These are phyloP conservation scores for Tyria jacobaeae DNA, from an alignment of 2,888 invertebrate genomes.

Conservation along the genomic window DNA sequence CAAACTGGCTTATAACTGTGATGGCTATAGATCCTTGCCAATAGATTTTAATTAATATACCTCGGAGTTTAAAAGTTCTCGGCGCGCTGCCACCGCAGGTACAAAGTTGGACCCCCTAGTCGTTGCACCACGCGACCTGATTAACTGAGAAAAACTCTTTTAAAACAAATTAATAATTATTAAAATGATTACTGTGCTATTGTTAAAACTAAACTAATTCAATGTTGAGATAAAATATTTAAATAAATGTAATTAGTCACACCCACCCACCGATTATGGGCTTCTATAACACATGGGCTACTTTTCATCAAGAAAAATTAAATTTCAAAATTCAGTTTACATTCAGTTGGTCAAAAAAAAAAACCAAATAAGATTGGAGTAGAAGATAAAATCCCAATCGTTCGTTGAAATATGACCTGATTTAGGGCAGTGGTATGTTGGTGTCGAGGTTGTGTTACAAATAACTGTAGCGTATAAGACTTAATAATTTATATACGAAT, in stretches of 20 bases:
- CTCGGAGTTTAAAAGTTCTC: conserved; percentile 59
- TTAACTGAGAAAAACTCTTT: conserved; percentile 46
- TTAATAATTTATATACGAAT: background rate
- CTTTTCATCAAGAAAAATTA: no score
- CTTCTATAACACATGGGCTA: no score
- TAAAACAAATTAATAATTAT: conserved; percentile 47
- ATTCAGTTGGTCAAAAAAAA: no score
- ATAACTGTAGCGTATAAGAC: background rate
- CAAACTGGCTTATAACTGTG: conserved; percentile 12
- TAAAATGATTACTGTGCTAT: conserved; percentile 24
- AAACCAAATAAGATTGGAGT: no score
- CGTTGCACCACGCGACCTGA: conserved; percentile 30
- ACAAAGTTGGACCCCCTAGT: conserved; percentile 44
- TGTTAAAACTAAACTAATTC: background rate
- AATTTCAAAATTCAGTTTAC: no score
- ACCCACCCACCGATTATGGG: no score
- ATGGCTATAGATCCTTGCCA: conserved; percentile 39
- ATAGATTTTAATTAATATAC: conserved; percentile 70
- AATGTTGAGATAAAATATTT: background rate
- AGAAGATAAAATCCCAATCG: no score
- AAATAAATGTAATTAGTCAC: no score
- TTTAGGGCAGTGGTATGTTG: background rate
- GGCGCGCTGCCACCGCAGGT: conserved; percentile 44
- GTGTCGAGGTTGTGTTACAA: background rate
- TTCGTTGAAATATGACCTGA: no score